A percentile compares a stretch with the other conserved stretches of the same genome.
Evolutionary conservation across 2,797 vertebrate genomes (phyloP).

Genomic region (Lepus townsendii): DNA sequence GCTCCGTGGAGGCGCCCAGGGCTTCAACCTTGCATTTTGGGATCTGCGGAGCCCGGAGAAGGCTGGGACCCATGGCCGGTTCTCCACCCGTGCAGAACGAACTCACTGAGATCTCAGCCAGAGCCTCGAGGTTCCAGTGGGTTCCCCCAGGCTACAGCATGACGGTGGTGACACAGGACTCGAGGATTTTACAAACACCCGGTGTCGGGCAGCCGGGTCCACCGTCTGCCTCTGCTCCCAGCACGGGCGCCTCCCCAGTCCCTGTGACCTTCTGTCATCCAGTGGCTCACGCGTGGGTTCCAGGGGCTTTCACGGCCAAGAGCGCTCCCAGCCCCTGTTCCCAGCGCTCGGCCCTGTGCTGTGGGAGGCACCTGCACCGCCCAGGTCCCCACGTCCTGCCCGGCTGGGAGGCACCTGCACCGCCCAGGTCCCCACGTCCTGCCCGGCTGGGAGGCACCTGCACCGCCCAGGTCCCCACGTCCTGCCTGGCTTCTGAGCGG

Average conservation of each 20-base stretch:
- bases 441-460: neutral
- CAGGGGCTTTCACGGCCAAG: neutral
- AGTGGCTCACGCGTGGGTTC: neutral
- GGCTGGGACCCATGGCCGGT: neutral
- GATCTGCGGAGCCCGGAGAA: neutral
- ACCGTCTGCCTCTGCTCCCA: neutral
- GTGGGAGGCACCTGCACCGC: neutral
- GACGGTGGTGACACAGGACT: accelerated
- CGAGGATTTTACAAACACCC: neutral
- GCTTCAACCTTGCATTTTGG: accelerated
- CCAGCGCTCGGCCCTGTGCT: no score
- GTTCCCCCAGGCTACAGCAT: neutral
- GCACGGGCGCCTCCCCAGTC: neutral
- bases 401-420: neutral
- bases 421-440: neutral
- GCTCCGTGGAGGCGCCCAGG: neutral
- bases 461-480: neutral
- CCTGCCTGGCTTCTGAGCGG: no score
- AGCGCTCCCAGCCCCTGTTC: neutral
- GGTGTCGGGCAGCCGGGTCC: neutral
- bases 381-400: neutral
- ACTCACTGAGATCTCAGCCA: neutral
- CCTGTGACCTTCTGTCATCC: neutral
- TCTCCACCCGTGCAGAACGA: neutral
- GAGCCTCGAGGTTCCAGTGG: neutral